A percentile compares a stretch with the other conserved stretches of the same genome.
These are phyloP conservation scores for Fistularia tabacaria DNA, from an alignment of 2,797 vertebrate genomes.

Conservation along the genomic window DNA sequence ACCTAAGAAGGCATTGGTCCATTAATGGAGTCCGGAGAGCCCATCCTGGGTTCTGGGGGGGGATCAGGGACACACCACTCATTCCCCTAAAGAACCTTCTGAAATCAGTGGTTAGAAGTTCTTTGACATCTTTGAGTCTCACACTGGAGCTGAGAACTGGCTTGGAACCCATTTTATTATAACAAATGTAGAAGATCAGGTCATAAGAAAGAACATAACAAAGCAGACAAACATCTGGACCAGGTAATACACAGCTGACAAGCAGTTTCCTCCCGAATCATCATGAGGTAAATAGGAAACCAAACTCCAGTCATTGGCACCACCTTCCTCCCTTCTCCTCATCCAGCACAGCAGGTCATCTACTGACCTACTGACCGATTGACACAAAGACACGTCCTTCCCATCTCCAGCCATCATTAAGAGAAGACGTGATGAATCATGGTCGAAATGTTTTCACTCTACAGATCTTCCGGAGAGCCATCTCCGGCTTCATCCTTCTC, in stretches of 20 bases:
- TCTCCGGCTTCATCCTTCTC: constrained; percentile 24
- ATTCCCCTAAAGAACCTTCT: no score
- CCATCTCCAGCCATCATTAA: constrained; percentile 19
- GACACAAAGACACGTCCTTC: constrained; percentile 29
- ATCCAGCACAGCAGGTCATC: constrained; percentile 11
- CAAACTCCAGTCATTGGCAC: constrained; percentile 80
- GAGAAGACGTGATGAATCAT: constrained; percentile 45
- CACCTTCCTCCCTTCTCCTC: constrained; percentile 47
- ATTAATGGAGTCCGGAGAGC: no score
- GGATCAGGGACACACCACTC: no score
- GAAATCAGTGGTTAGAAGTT: no score
- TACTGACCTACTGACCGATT: constrained; percentile 48
- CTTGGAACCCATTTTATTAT: constrained; percentile 87
- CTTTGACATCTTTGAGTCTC: no score
- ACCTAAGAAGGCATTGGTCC: no score
- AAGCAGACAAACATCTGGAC: constrained; percentile 82
- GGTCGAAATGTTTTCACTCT: constrained; percentile 5
- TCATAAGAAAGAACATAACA: constrained; percentile 92
- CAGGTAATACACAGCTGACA: constrained; percentile 77
- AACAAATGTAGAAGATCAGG: constrained; percentile 93
- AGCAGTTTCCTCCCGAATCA: constrained; percentile 65
- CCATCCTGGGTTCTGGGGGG: no score
- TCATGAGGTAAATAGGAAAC: constrained; percentile 81
- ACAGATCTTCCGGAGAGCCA: constrained; percentile 37
- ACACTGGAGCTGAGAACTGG: constrained; percentile 14